Base-by-base conservation (phyloP, 2,888 invertebrate genomes). In the Carcina quercana region DNA sequence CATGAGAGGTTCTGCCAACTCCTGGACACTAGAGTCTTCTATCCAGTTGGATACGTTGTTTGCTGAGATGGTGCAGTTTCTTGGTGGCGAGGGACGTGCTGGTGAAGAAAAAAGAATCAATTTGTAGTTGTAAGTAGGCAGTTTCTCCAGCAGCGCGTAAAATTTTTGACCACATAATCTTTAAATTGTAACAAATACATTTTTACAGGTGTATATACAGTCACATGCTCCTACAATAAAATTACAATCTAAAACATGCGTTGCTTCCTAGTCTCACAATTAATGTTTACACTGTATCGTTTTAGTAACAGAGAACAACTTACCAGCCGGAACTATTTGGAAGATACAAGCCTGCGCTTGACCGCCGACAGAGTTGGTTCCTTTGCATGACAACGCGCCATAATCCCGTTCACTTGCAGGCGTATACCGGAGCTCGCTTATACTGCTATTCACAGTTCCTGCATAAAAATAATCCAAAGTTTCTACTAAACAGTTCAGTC, bases 251-350 rank as follows among this genome's bases (percentile, higher is more conserved):
- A n/a, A n/a, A n/a, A n/a, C n/a, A n/a, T n/a, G n/a, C n/a, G n/a
- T n/a, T n/a, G n/a, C n/a, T n/a, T n/a, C n/a, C n/a, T n/a, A n/a
- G n/a, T n/a, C n/a, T n/a, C n/a, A n/a, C n/a, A n/a, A n/a, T n/a
- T n/a, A n/a, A n/a, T n/a, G n/a, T n/a, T n/a, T n/a, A n/a, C n/a
- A n/a, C n/a, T n/a, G n/a, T n/a, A n/a, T n/a, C n/a, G n/a, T n/a
- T n/a, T n/a, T n/a, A n/a, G n/a, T n/a, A 7, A 17, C 17, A 7
- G 5, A 17, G 17, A 17, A 17, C 7, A 14, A 55, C 72, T 84
- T 69, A 93, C 94, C 92, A 73, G 94, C 94, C 27, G 94, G 94
- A 43, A 95, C 93, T 40, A 95, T 91, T 83, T 94, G 94, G 69
- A 94, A 95, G 57, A 94, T 87, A 68, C 95, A 96, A 2, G 95